These are phyloP conservation scores for Marmota flaviventris DNA, from an alignment of 2,113 vertebrate species.

Conservation along the genomic window DNA sequence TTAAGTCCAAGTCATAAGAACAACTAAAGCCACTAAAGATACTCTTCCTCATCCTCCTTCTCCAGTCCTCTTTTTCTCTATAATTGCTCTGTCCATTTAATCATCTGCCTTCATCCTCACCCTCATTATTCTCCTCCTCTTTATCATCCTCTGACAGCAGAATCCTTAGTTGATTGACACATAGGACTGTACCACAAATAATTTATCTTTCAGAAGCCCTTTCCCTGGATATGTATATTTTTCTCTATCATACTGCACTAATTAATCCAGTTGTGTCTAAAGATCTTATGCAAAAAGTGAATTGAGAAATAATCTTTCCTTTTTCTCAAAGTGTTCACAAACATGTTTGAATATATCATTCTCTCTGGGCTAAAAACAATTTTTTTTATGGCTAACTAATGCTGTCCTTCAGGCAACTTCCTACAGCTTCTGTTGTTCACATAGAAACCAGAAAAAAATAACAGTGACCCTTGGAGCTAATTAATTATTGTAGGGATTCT, in stretches of 20 bases:
- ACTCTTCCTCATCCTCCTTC: not conserved
- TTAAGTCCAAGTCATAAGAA: not conserved
- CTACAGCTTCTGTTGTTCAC: slow-evolving; percentile 26
- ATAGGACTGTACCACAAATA: not conserved
- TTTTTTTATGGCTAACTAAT: not conserved
- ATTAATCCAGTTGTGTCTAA: not conserved
- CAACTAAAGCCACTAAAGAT: not conserved
- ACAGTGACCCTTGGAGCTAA: slow-evolving; percentile 57
- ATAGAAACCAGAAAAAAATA: slow-evolving; percentile 65
- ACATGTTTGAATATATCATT: not conserved
- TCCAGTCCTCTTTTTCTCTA: not conserved
- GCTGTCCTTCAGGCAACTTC: not conserved
- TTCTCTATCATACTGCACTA: not conserved
- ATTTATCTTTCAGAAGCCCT: slow-evolving; percentile 35
- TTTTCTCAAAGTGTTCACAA: not conserved
- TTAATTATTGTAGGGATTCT: slow-evolving; percentile 30
- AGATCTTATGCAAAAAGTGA: not conserved
- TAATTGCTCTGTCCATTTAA: not conserved
- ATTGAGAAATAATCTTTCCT: not conserved
- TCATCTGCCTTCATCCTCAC: not conserved
- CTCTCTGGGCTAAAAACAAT: not conserved
- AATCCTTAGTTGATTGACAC: not conserved
- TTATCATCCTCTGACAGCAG: not conserved
- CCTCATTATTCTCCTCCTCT: not conserved
- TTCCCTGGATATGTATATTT: not conserved